phyloP scores from a whole-genome alignment of 2,888 invertebrate species.

The Agriotes lineatus region DNA sequence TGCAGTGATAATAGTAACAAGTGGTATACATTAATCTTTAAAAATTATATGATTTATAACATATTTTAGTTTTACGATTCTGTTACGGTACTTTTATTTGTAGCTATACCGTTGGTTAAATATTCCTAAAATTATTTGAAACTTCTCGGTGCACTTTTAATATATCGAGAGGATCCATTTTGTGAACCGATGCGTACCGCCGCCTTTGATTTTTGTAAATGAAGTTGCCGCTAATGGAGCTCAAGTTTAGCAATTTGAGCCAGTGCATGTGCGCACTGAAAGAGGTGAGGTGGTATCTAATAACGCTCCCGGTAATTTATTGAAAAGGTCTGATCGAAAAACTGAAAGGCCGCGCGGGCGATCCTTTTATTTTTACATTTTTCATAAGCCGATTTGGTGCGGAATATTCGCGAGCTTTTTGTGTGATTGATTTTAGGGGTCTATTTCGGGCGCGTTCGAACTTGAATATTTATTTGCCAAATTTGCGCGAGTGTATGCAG shows the following conservation, averaged over 20 bases:
- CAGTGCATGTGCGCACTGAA: neutral
- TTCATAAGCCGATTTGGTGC: constrained; percentile 35
- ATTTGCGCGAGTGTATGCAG: constrained; percentile 19
- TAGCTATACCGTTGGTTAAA: no score
- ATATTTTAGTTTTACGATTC: no score
- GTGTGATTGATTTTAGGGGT: constrained; percentile 34
- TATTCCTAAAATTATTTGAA: no score
- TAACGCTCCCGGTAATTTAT: constrained; percentile 31
- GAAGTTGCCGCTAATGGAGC: no score
- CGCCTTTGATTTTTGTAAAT: no score
- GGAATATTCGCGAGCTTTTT: constrained; percentile 38
- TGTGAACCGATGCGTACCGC: no score
- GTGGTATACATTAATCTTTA: no score
- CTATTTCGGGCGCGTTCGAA: constrained; percentile 8
- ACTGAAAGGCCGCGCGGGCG: constrained; percentile 21
- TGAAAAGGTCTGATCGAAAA: constrained; percentile 25
- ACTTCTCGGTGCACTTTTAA: no score
- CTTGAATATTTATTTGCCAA: constrained; percentile 26
- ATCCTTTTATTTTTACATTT: constrained; percentile 37
- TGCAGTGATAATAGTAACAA: no score
- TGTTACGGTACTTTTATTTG: no score
- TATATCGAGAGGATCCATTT: no score
- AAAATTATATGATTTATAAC: no score
- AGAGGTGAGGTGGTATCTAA: constrained; percentile 17
- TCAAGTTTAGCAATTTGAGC: neutral